Conservation (phyloP, 2,797 vertebrate species). For the Alosa sapidissima region DNA sequence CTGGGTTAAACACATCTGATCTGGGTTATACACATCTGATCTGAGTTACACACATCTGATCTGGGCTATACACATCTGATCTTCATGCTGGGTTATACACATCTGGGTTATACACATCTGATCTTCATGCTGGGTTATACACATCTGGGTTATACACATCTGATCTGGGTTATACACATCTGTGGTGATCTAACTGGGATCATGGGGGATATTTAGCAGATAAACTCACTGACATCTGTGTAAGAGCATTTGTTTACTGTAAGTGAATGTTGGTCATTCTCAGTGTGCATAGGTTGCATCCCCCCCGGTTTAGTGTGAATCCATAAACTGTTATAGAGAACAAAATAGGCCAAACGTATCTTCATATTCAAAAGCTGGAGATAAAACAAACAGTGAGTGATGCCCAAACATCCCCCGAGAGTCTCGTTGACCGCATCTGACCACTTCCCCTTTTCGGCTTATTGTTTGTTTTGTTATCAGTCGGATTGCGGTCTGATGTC, state of each 20-base stretch:
- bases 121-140: not conserved
- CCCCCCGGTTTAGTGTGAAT: not conserved
- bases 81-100: too few relatives aligned
- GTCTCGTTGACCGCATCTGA: not conserved
- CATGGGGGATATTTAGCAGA: not conserved
- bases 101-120: not conserved
- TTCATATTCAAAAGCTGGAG: not conserved
- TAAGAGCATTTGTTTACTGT: not conserved
- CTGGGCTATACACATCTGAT: too few relatives aligned
- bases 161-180: not conserved
- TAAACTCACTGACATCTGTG: not conserved
- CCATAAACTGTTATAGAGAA: not conserved
- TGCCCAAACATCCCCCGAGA: not conserved
- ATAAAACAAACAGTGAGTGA: not conserved
- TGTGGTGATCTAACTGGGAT: not conserved
- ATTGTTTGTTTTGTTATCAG: not conserved
- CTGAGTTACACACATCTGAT: too few relatives aligned
- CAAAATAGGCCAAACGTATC: not conserved
- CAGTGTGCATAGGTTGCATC: not conserved
- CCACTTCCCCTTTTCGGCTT: not conserved
- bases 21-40: too few relatives aligned
- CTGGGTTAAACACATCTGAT: too few relatives aligned
- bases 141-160: too few relatives aligned
- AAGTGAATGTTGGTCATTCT: too few relatives aligned
- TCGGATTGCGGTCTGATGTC: not conserved